These are phyloP conservation scores for Pempheris klunzingeri DNA, from an alignment of 2,797 vertebrate species.

Conservation along the genomic window DNA sequence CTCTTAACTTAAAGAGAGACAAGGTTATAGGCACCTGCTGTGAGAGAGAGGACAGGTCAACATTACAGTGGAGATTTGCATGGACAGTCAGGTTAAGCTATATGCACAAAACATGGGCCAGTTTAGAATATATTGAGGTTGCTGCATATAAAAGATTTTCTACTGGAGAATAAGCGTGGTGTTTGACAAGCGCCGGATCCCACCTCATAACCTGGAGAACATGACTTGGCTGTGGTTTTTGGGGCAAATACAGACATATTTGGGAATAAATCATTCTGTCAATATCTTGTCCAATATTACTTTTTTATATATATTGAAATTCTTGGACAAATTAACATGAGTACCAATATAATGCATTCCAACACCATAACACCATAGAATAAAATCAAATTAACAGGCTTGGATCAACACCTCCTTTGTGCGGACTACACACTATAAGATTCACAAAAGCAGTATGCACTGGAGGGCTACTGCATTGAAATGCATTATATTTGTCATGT, in stretches of 20 bases:
- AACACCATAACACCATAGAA: background rate
- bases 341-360: background rate
- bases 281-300: background rate
- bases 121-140: slow-evolving; percentile 1
- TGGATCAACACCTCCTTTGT: background rate
- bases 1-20: slow-evolving; percentile 93
- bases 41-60: slow-evolving; percentile 95
- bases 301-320: background rate
- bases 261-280: background rate
- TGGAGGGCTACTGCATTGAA: background rate
- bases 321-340: background rate
- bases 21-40: slow-evolving; percentile 97
- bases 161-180: background rate
- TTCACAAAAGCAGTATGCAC: background rate
- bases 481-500: background rate
- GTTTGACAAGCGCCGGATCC: slow-evolving; percentile 11
- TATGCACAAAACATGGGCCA: slow-evolving; percentile 38
- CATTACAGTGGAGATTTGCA: slow-evolving; percentile 62
- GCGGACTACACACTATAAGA: background rate
- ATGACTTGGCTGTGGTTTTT: background rate
- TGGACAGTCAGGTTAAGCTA: slow-evolving; percentile 29
- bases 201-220: slow-evolving; percentile 11
- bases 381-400: background rate
- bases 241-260: background rate
- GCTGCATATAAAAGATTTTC: slow-evolving; percentile 8